phyloP scores from a whole-genome alignment of 1,140 invertebrate genomes.

The Sycobia sp. region DNA sequence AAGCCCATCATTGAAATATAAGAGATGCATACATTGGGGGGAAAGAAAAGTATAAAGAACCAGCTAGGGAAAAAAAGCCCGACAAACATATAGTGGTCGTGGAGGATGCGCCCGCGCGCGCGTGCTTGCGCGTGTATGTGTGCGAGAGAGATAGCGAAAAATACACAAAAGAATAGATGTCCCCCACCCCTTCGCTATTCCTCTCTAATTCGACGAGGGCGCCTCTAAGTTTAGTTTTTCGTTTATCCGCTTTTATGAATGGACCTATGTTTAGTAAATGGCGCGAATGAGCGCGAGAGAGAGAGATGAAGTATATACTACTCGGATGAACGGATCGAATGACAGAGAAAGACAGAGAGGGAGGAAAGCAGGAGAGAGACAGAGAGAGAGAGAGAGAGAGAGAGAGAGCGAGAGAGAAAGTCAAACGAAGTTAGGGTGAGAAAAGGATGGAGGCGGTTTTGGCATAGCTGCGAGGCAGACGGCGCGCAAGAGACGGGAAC shows the following conservation, averaged over 20 bases:
- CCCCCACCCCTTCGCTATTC: no score
- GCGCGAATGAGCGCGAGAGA: constrained; percentile 21
- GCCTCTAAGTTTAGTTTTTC: constrained; percentile 42
- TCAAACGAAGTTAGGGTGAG: no score
- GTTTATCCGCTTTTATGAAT: constrained; percentile 47
- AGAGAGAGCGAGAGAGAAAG: constrained; percentile 12
- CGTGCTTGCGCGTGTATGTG: no score
- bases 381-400: constrained; percentile 5
- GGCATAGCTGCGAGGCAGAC: constrained; percentile 50
- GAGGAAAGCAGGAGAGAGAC: no score
- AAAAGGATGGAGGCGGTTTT: constrained; percentile 35
- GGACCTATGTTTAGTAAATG: constrained; percentile 49
- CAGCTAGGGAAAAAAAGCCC: not conserved
- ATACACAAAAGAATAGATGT: constrained; percentile 9
- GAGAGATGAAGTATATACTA: not conserved
- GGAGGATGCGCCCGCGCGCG: no score
- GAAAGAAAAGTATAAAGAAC: not conserved
- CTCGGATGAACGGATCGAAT: constrained; percentile 8
- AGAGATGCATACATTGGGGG: no score
- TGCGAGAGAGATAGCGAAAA: constrained; percentile 10
- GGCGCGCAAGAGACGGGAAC: constrained; percentile 57
- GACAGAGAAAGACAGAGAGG: constrained; percentile 7
- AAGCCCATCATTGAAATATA: no score
- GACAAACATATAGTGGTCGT: no score
- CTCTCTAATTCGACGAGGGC: constrained; percentile 17